A percentile compares a stretch with the other conserved stretches of the same genome.
Conservation (phyloP, 2,113 vertebrate species). For the Piliocolobus tephrosceles region DNA sequence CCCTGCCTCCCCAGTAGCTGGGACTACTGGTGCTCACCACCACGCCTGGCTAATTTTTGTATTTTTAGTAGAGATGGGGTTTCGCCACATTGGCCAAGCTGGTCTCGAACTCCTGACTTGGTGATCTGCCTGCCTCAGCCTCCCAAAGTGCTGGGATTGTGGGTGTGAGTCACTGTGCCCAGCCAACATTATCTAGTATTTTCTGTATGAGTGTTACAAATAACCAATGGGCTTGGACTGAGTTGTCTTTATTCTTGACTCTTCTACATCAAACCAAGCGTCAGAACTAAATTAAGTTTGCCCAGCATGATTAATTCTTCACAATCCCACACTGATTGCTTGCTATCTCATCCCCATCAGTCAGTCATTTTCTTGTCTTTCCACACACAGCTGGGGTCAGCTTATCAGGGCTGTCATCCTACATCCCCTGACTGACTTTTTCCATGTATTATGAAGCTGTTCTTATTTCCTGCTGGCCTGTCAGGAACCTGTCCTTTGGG, state of each 20-base stretch:
- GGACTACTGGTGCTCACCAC: too few relatives aligned
- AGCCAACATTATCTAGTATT: too few relatives aligned
- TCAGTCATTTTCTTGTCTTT: not conserved
- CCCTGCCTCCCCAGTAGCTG: too few relatives aligned
- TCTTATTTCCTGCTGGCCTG: not conserved
- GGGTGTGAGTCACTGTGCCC: too few relatives aligned
- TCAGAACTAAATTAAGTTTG: conserved; percentile 39
- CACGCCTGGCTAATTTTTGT: too few relatives aligned
- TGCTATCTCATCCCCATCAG: not conserved
- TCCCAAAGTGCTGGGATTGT: too few relatives aligned
- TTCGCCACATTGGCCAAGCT: too few relatives aligned
- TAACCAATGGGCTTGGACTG: not conserved
- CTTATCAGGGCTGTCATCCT: conserved; percentile 39
- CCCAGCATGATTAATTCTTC: conserved; percentile 26
- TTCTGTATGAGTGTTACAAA: not conserved
- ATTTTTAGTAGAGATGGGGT: too few relatives aligned
- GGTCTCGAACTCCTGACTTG: too few relatives aligned
- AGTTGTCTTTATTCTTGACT: conserved; percentile 19
- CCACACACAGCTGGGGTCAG: not conserved
- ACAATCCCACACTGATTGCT: not conserved
- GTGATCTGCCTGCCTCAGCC: too few relatives aligned
- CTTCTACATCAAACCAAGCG: not conserved
- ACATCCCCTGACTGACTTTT: not conserved
- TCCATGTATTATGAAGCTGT: not conserved
- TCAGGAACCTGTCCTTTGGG: not conserved